Conservation (phyloP, 2,797 vertebrate genomes). For the Bovichtus variegatus region DNA sequence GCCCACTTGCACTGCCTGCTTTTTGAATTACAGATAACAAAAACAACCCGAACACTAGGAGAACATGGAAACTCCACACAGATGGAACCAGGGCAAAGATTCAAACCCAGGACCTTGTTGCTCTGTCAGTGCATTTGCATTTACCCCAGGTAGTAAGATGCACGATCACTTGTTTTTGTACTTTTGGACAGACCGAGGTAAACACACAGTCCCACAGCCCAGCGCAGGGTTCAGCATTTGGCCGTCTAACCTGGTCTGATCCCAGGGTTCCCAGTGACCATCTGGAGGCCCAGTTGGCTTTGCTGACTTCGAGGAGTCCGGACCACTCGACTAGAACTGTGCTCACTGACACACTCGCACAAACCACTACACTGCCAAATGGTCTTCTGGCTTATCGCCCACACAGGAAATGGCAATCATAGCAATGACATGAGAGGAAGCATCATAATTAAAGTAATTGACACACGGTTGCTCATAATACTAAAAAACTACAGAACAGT, state of each 20-base stretch:
- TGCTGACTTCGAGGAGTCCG: neutral
- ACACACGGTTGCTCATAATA: neutral
- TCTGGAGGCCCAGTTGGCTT: constrained; percentile 60
- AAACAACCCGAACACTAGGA: neutral
- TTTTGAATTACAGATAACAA: neutral
- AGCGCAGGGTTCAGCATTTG: constrained; percentile 28
- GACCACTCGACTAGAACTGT: constrained; percentile 20
- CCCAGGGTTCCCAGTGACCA: constrained; percentile 49
- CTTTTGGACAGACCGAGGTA: neutral
- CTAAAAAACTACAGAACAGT: neutral
- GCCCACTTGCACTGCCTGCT: no score
- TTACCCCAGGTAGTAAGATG: constrained; percentile 2
- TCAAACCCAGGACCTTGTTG: neutral
- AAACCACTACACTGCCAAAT: neutral
- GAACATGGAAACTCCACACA: neutral
- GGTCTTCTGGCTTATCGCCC: neutral
- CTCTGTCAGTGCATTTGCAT: neutral
- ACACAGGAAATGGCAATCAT: constrained; percentile 6
- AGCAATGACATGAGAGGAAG: neutral
- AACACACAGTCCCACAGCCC: constrained; percentile 24
- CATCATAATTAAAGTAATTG: neutral
- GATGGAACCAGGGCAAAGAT: neutral
- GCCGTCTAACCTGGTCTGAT: constrained; percentile 40
- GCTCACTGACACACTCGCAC: neutral
- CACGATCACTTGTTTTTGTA: neutral